These are phyloP conservation scores for Drosophila tropicalis DNA, from an alignment of 1,140 invertebrate species.

Conservation along the genomic window DNA sequence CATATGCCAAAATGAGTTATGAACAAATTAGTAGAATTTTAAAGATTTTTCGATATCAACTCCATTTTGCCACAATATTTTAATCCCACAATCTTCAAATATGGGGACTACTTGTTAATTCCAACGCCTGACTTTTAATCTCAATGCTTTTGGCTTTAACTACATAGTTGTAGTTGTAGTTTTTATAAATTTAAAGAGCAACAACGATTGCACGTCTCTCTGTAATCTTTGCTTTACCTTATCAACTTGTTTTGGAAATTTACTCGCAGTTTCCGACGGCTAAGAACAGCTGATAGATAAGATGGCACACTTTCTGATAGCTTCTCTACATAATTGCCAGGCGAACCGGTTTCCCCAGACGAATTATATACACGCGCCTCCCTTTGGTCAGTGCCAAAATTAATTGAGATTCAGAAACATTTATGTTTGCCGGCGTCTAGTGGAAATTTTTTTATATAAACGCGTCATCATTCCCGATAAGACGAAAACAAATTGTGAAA, in stretches of 20 bases:
- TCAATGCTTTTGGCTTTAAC: too few species aligned
- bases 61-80: too few species aligned
- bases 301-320: constrained; percentile 33
- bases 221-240: too few species aligned
- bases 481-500: constrained; percentile 29
- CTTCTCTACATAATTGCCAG: background rate
- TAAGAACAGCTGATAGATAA: constrained; percentile 25
- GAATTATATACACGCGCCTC: constrained; percentile 23
- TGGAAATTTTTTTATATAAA: constrained; percentile 67
- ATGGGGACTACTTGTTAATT: too few species aligned
- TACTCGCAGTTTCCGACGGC: background rate
- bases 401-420: constrained; percentile 3
- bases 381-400: background rate
- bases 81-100: too few species aligned
- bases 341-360: constrained; percentile 32
- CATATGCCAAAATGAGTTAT: too few species aligned
- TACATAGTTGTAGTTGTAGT: too few species aligned
- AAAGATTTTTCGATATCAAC: background rate
- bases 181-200: too few species aligned
- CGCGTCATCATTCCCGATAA: background rate
- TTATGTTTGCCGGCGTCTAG: constrained; percentile 48
- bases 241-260: too few species aligned
- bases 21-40: too few species aligned
- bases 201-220: too few species aligned
- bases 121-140: too few species aligned